Conservation (phyloP, 2,888 invertebrate species). For the Pyrocoelia pectoralis region DNA sequence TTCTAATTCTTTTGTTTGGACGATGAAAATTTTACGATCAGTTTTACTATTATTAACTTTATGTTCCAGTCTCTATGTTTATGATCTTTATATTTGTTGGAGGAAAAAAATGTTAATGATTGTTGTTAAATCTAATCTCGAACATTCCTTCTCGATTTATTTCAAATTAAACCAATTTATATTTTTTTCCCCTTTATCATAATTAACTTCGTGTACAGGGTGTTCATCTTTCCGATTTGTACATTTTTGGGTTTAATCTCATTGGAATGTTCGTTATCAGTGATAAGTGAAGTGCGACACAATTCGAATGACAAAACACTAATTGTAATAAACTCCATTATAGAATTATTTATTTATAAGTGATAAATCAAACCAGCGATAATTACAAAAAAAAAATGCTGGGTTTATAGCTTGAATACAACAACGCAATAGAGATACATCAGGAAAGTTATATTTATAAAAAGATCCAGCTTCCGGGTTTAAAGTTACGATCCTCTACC, state of each 20-base stretch:
- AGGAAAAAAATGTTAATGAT: conserved; percentile 20
- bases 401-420: too few species aligned
- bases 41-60: conserved; percentile 36
- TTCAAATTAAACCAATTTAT: background rate
- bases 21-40: conserved; percentile 34
- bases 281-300: too few species aligned
- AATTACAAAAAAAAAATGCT: too few species aligned
- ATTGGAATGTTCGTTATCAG: too few species aligned
- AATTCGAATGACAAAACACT: too few species aligned
- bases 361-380: too few species aligned
- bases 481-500: conserved; percentile 9
- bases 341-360: too few species aligned
- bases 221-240: background rate
- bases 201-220: background rate
- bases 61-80: conserved; percentile 29
- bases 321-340: too few species aligned
- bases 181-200: background rate
- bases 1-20: conserved; percentile 35
- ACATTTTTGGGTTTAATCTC: too few species aligned
- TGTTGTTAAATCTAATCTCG: conserved; percentile 4
- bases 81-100: conserved; percentile 13
- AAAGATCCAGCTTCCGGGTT: conserved; percentile 24
- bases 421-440: background rate
- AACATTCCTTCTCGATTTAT: conserved; percentile 1
- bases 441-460: conserved; percentile 4